A percentile compares a stretch with the other conserved stretches of the same genome.
phyloP scores from a whole-genome alignment of 92 coral and sea anemone genomes.

The Paragorgia papillata region DNA sequence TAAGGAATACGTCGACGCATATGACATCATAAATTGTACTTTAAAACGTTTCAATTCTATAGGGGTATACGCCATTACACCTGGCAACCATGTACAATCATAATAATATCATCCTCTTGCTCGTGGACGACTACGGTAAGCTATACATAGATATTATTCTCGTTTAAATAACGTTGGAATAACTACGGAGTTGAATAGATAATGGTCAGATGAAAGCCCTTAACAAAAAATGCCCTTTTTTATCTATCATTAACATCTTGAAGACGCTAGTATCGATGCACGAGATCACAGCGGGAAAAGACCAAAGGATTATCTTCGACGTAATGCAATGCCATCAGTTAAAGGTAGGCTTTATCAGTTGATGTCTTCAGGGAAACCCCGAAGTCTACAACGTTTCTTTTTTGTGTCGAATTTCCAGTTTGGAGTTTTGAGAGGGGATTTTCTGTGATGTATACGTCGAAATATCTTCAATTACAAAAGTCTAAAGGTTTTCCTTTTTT shows the following conservation, averaged over 20 bases:
- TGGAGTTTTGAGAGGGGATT: too few species aligned
- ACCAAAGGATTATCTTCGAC: constrained; percentile 76
- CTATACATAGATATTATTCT: neutral
- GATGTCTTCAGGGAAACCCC: neutral
- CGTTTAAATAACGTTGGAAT: too few species aligned
- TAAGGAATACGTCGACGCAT: too few species aligned
- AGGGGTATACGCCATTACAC: constrained; percentile 96
- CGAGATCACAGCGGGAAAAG: constrained; percentile 87
- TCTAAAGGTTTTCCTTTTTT: neutral
- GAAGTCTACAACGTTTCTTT: constrained; percentile 30
- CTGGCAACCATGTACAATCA: constrained; percentile 79
- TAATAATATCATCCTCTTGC: constrained; percentile 65
- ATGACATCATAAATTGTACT: too few species aligned
- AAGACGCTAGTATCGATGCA: constrained; percentile 74
- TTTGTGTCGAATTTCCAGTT: constrained; percentile 52
- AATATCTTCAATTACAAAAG: too few species aligned
- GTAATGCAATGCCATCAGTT: constrained; percentile 72
- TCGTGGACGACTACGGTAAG: constrained; percentile 81
- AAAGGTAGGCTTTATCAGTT: constrained; percentile 58
- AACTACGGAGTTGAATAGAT: too few species aligned
- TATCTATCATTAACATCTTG: too few species aligned
- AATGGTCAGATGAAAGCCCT: too few species aligned
- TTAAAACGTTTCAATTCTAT: too few species aligned
- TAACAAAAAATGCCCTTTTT: too few species aligned
- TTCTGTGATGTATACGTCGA: too few species aligned